These are phyloP conservation scores for Gryon sp. DNA, from an alignment of 1,140 invertebrate genomes.

Conservation along the genomic window DNA sequence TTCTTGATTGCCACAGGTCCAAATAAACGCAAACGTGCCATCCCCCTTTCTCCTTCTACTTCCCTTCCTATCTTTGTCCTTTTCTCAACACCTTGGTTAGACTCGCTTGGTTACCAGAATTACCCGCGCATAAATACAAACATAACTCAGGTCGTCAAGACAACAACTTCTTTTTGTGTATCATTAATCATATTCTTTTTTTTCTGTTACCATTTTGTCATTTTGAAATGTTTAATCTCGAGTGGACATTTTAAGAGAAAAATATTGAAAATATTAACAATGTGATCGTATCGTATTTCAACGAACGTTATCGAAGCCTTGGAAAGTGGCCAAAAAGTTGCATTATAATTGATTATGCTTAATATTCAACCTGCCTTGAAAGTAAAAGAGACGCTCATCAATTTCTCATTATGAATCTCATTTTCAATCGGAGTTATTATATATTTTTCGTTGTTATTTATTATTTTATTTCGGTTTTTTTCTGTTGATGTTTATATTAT, in stretches of 20 bases:
- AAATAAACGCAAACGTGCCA: constrained; percentile 39
- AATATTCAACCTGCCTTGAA: background rate
- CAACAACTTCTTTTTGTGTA: background rate
- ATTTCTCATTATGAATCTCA: background rate
- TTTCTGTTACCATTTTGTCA: too few species aligned
- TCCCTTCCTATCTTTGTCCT: too few species aligned
- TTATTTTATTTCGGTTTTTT: too few species aligned
- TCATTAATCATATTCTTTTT: too few species aligned
- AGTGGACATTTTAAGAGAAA: too few species aligned
- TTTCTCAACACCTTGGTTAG: too few species aligned
- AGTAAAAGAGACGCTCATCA: too few species aligned
- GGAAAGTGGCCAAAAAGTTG: constrained; percentile 5
- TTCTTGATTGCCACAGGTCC: constrained; percentile 15
- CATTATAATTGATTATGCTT: background rate
- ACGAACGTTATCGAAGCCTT: constrained; percentile 1
- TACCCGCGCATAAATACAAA: constrained; percentile 11
- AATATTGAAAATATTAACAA: constrained; percentile 14
- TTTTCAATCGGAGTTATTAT: too few species aligned
- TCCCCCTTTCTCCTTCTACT: too few species aligned
- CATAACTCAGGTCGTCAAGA: background rate
- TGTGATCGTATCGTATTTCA: background rate
- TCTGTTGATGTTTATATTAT: too few species aligned
- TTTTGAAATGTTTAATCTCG: too few species aligned
- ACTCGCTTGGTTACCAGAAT: constrained; percentile 6
- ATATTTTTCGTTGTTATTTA: too few species aligned